A percentile compares a stretch with the other conserved stretches of the same genome.
These are phyloP conservation scores for Amphiprion percula DNA, from an alignment of 2,113 vertebrate genomes.

Conservation along the genomic window DNA sequence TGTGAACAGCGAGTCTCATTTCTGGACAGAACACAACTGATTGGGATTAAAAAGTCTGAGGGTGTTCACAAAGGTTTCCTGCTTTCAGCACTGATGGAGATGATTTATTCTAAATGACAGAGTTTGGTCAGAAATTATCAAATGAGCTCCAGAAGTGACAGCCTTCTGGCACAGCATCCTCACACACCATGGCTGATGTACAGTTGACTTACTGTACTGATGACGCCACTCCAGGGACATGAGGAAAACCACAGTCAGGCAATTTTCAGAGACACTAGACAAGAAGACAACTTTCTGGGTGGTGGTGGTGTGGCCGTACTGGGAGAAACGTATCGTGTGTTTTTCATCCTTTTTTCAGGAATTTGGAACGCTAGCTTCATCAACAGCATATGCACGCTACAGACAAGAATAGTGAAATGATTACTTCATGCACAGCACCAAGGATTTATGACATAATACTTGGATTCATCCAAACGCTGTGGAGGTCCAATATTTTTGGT, in stretches of 20 bases:
- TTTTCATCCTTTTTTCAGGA: slow-evolving; percentile 42
- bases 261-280: slow-evolving; percentile 19
- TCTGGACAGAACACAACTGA: not conserved
- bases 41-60: not conserved
- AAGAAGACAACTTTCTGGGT: slow-evolving; percentile 34
- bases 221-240: slow-evolving; percentile 25
- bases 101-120: slow-evolving; percentile 5
- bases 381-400: slow-evolving; percentile 51
- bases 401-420: slow-evolving; percentile 44
- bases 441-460: slow-evolving; percentile 77
- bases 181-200: not conserved
- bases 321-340: slow-evolving; percentile 25
- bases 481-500: slow-evolving; percentile 36
- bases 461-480: slow-evolving; percentile 72
- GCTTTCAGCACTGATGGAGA: not conserved
- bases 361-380: slow-evolving; percentile 48
- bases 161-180: slow-evolving; percentile 45
- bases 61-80: not conserved
- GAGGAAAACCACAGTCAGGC: slow-evolving; percentile 31
- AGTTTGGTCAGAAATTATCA: slow-evolving; percentile 46
- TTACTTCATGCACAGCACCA: slow-evolving; percentile 63
- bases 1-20: slow-evolving; percentile 6
- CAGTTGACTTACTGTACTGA: slow-evolving; percentile 21
- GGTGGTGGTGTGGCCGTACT: slow-evolving; percentile 18
- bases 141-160: slow-evolving; percentile 28